A percentile compares a stretch with the other conserved stretches of the same genome.
Conservation (phyloP, 2,113 vertebrate species). For the Aegypius monachus region DNA sequence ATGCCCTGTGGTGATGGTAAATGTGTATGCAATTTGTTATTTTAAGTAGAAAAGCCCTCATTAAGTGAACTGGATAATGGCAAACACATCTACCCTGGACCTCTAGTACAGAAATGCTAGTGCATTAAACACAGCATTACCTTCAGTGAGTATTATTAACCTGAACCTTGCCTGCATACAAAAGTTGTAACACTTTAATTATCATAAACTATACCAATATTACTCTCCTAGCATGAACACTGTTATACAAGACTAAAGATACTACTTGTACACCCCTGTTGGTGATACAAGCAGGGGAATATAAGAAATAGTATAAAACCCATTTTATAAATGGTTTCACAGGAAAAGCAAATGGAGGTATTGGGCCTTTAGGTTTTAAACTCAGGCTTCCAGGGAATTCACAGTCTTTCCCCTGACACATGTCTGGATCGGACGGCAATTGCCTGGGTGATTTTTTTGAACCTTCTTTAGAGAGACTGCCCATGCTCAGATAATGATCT, state of each 20-base stretch:
- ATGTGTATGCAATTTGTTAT: not conserved
- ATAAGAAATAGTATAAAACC: not conserved
- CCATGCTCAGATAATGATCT: not conserved
- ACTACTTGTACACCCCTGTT: not conserved
- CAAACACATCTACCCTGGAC: not conserved
- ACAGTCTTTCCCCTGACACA: not conserved
- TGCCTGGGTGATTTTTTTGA: not conserved
- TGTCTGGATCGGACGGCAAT: not conserved
- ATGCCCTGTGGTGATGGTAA: not conserved
- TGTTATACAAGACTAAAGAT: not conserved
- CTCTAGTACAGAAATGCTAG: not conserved
- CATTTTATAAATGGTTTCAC: not conserved
- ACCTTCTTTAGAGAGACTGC: not conserved
- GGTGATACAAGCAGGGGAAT: not conserved
- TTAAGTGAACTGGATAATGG: not conserved
- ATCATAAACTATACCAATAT: not conserved
- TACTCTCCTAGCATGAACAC: not conserved
- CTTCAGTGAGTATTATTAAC: not conserved
- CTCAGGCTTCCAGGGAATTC: not conserved
- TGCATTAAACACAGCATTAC: not conserved
- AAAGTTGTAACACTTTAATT: not conserved
- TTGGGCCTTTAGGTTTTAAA: not conserved
- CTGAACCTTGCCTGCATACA: not conserved
- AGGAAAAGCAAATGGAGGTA: not conserved
- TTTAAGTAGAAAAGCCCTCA: not conserved